Conservation (phyloP, 2,797 vertebrate genomes). For the Miopithecus talapoin region DNA sequence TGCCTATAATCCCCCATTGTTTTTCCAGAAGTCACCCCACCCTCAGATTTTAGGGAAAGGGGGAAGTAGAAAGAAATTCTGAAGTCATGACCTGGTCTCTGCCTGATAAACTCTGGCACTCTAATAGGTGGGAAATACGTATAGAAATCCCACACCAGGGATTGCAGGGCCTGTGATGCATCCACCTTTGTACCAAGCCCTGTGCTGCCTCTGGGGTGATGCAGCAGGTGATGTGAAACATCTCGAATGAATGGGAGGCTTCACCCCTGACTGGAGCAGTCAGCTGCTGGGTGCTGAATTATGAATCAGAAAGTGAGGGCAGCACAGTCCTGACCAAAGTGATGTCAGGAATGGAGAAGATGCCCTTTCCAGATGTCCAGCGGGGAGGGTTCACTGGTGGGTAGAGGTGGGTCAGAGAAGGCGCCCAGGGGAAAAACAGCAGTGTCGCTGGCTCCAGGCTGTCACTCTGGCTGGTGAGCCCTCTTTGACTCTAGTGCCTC, state of each 20-base stretch:
- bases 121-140: accelerated
- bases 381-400: too few species aligned
- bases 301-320: not conserved
- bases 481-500: not conserved
- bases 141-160: not conserved
- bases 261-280: too few species aligned
- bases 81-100: not conserved
- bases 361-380: not conserved
- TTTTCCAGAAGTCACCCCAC: not conserved
- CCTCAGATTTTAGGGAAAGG: not conserved
- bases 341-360: not conserved
- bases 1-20: not conserved
- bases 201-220: not conserved
- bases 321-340: accelerated
- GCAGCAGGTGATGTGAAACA: too few species aligned
- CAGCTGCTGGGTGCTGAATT: too few species aligned
- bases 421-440: not conserved
- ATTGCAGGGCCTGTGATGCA: not conserved
- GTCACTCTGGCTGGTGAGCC: not conserved
- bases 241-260: too few species aligned
- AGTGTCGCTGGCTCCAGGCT: not conserved
- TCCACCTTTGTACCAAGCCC: accelerated
- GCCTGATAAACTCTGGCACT: not conserved
- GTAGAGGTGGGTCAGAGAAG: not conserved
- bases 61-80: not conserved